Percentiles rank a stretch among this genome's conserved stretches.
Conservation (phyloP, 2,797 vertebrate species). For the Taenioides sp. region DNA sequence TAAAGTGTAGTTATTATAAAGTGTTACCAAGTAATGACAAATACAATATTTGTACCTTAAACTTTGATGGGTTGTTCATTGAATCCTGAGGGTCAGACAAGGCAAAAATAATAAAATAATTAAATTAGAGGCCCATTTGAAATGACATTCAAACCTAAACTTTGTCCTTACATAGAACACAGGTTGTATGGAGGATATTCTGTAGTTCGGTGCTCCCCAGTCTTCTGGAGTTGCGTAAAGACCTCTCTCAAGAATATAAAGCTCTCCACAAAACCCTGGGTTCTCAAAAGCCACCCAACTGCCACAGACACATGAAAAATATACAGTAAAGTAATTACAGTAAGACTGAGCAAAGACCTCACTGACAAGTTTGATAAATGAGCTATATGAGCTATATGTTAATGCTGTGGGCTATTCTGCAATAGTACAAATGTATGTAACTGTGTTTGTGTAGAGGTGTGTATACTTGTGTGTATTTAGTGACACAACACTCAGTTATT, state of each 20-base stretch:
- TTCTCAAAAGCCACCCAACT: constrained; percentile 97
- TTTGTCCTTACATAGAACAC: constrained; percentile 83
- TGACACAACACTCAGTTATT: constrained; percentile 24
- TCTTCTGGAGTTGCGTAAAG: constrained; percentile 85
- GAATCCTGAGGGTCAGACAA: constrained; percentile 79
- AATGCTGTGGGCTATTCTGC: constrained; percentile 3
- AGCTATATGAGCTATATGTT: background rate
- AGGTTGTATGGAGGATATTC: constrained; percentile 89
- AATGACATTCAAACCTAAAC: background rate
- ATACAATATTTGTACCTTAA: constrained; percentile 79
- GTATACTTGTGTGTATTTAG: constrained; percentile 8
- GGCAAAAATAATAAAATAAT: constrained; percentile 11
- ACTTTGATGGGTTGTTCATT: constrained; percentile 68
- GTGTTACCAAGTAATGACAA: too few relatives aligned
- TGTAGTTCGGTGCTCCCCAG: constrained; percentile 86
- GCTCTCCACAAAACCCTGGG: constrained; percentile 88
- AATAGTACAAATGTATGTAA: constrained; percentile 1
- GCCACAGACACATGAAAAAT: constrained; percentile 9
- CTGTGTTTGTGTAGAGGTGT: constrained; percentile 6
- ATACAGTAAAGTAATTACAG: background rate
- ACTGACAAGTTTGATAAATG: constrained; percentile 6
- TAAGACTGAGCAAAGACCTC: constrained; percentile 18
- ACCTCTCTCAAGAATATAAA: constrained; percentile 91
- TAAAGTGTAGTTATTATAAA: too few relatives aligned
- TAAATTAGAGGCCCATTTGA: background rate